Conservation (phyloP, 2,113 vertebrate species). For the Proteles cristata region DNA sequence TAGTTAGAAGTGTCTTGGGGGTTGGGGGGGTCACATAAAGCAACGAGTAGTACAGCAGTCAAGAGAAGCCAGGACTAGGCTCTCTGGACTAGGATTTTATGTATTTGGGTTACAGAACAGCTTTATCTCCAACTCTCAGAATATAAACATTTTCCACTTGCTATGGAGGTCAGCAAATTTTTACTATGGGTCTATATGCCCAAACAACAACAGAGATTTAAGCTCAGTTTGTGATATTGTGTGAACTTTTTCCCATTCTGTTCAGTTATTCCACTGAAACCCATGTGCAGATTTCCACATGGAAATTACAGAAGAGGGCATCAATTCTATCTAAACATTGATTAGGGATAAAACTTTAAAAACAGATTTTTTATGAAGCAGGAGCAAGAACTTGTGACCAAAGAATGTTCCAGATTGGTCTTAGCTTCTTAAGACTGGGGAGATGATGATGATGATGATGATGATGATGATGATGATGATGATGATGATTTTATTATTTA, state of each 20-base stretch:
- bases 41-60: background rate
- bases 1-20: background rate
- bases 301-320: background rate
- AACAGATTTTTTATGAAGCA: background rate
- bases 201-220: background rate
- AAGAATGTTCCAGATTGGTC: slow-evolving; percentile 64
- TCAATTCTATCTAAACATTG: background rate
- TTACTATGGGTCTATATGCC: background rate
- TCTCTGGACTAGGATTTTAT: background rate
- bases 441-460: no score
- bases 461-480: no score
- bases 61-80: background rate
- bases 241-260: background rate
- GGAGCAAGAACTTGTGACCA: slow-evolving; percentile 56
- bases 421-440: slow-evolving; percentile 14
- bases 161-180: background rate
- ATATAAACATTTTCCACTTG: background rate
- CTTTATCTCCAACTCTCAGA: slow-evolving; percentile 16
- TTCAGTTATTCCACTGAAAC: background rate
- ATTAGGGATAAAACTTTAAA: slow-evolving; percentile 8
- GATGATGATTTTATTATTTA: no score
- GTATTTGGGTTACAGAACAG: background rate
- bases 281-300: background rate
- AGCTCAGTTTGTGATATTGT: background rate
- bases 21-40: background rate